A percentile compares a stretch with the other conserved stretches of the same genome.
Evolutionary conservation across 2,113 vertebrate genomes (phyloP).

Genomic region (Thymallus thymallus): DNA sequence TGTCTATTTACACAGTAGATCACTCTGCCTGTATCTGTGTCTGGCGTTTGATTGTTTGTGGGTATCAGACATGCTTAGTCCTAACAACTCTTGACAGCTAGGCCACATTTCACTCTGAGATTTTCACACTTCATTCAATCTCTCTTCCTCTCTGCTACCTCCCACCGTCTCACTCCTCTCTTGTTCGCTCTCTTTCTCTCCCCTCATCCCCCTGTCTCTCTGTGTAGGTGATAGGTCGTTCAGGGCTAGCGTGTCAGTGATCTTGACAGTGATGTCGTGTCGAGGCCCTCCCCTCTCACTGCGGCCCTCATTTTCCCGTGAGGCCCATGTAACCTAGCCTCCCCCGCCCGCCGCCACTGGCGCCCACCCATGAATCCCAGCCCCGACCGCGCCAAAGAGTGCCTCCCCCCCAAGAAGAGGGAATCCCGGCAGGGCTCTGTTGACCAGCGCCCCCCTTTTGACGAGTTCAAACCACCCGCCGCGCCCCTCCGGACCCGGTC

Average conservation of each 20-base stretch:
- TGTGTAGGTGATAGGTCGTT: constrained; percentile 62
- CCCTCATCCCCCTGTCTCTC: neutral
- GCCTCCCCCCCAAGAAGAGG: constrained; percentile 81
- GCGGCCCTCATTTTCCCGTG: constrained; percentile 68
- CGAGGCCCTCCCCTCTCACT: constrained; percentile 60
- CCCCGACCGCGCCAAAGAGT: constrained; percentile 77
- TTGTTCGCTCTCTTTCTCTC: neutral
- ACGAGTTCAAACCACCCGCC: constrained; percentile 76
- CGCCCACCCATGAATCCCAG: constrained; percentile 80
- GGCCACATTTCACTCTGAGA: constrained; percentile 18
- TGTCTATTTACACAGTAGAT: too few species aligned
- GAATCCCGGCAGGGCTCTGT: constrained; percentile 74
- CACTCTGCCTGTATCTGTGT: constrained; percentile 32
- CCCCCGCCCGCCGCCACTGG: constrained; percentile 60
- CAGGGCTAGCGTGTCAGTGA: constrained; percentile 28
- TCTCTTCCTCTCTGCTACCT: constrained; percentile 2
- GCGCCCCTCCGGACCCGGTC: constrained; percentile 66
- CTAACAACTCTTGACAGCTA: constrained; percentile 26
- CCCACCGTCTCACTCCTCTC: neutral
- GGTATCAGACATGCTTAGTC: constrained; percentile 27
- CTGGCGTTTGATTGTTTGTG: constrained; percentile 34
- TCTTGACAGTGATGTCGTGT: constrained; percentile 72
- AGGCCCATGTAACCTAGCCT: constrained; percentile 81
- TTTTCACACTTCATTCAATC: constrained; percentile 21
- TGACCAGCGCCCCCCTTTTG: constrained; percentile 58